Percentiles rank a stretch among this genome's conserved stretches.
phyloP scores from a whole-genome alignment of 2,797 vertebrate genomes.

The Rhinogobio ventralis region DNA sequence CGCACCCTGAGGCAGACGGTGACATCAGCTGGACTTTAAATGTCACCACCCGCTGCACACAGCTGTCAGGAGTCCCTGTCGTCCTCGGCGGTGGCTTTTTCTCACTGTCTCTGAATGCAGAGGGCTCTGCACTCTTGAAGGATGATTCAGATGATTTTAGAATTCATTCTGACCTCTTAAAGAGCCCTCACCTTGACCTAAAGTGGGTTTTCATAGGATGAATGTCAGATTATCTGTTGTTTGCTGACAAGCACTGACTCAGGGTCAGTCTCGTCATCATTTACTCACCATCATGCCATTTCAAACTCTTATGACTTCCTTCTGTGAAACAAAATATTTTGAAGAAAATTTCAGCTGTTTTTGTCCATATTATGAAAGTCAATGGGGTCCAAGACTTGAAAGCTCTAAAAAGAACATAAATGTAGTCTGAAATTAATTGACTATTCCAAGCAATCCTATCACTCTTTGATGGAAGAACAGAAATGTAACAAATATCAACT shows the following conservation, averaged over 20 bases:
- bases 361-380: neutral
- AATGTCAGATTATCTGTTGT: neutral
- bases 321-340: neutral
- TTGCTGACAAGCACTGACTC: slow-evolving; percentile 10
- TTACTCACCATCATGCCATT: neutral
- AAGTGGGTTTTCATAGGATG: neutral
- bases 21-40: slow-evolving; percentile 41
- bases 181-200: neutral
- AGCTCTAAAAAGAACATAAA: neutral
- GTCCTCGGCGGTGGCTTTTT: neutral
- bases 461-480: neutral
- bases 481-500: neutral
- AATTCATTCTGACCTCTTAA: neutral
- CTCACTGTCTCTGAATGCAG: neutral
- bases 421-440: neutral
- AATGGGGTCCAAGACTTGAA: neutral
- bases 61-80: slow-evolving; percentile 28
- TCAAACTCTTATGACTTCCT: neutral
- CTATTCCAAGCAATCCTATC: neutral
- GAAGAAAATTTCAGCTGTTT: neutral
- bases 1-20: slow-evolving; percentile 24
- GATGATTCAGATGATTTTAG: neutral
- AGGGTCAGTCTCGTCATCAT: slow-evolving; percentile 6
- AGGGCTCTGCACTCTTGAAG: neutral
- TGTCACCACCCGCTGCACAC: slow-evolving; percentile 33